Conservation (phyloP, 2,888 invertebrate genomes). For the Heteromurus nitidus region DNA sequence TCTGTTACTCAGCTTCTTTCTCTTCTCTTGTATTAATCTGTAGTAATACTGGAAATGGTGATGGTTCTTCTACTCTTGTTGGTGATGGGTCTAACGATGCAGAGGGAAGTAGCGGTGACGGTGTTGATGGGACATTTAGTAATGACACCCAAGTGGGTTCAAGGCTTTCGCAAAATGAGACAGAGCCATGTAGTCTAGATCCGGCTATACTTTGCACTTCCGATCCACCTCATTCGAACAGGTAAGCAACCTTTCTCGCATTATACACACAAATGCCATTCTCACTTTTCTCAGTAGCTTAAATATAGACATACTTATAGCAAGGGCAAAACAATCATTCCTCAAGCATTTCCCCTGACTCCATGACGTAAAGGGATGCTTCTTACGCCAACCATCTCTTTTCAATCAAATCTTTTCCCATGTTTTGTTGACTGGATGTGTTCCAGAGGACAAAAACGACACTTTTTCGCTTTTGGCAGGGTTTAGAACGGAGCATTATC, state of each 20-base stretch:
- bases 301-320: too few relatives aligned
- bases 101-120: conserved; percentile 49
- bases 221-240: conserved; percentile 65
- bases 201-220: conserved; percentile 68
- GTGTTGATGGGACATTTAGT: conserved; percentile 58
- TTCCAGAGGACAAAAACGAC: conserved; percentile 61
- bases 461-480: too few relatives aligned
- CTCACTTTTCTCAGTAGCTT: too few relatives aligned
- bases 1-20: too few relatives aligned
- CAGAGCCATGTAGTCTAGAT: conserved; percentile 69
- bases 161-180: conserved; percentile 59
- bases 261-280: too few relatives aligned
- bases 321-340: too few relatives aligned
- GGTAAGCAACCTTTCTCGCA: conserved; percentile 66
- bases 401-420: too few relatives aligned
- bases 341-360: too few relatives aligned
- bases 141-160: conserved; percentile 59
- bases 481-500: too few relatives aligned
- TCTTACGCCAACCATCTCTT: too few relatives aligned
- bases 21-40: conserved; percentile 22
- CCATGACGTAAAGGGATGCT: too few relatives aligned
- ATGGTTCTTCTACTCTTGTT: conserved; percentile 27
- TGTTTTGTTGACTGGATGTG: conserved; percentile 51
- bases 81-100: conserved; percentile 41
- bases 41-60: conserved; percentile 46